Conservation (phyloP, 2,113 vertebrate genomes). For the Melanerpes aurifrons region DNA sequence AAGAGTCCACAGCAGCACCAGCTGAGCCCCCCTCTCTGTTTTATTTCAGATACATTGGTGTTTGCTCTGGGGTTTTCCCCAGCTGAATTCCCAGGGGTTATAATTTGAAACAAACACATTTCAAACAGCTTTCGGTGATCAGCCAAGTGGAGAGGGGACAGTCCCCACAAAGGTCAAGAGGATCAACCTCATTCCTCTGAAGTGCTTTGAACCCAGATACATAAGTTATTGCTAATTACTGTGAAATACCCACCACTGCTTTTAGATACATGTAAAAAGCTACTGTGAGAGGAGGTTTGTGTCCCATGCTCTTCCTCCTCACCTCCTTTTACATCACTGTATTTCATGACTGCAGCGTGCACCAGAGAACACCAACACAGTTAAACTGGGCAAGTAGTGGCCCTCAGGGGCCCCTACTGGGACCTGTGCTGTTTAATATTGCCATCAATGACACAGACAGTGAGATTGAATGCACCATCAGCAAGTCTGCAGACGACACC, state of each 20-base stretch:
- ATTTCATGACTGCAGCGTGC: neutral
- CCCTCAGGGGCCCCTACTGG: too few species aligned
- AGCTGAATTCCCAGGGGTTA: neutral
- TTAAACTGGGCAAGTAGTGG: neutral
- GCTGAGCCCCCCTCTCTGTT: neutral
- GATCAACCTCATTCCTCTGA: neutral
- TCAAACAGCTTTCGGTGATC: neutral
- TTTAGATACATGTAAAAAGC: neutral
- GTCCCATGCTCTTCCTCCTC: neutral
- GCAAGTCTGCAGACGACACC: too few species aligned
- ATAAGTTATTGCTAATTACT: neutral
- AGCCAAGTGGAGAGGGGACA: neutral
- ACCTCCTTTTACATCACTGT: neutral
- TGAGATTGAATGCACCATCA: too few species aligned
- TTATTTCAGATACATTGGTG: neutral
- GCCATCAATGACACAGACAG: too few species aligned
- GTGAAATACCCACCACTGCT: neutral
- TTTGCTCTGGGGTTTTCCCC: neutral
- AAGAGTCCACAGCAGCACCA: neutral
- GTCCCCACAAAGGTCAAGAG: neutral
- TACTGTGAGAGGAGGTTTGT: neutral
- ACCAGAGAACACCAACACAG: neutral
- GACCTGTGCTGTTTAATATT: too few species aligned
- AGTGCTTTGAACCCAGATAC: neutral
- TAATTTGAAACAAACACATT: neutral